Evolutionary conservation across 2,888 invertebrate genomes (phyloP).

Genomic region (Xestia sexstrigata): DNA sequence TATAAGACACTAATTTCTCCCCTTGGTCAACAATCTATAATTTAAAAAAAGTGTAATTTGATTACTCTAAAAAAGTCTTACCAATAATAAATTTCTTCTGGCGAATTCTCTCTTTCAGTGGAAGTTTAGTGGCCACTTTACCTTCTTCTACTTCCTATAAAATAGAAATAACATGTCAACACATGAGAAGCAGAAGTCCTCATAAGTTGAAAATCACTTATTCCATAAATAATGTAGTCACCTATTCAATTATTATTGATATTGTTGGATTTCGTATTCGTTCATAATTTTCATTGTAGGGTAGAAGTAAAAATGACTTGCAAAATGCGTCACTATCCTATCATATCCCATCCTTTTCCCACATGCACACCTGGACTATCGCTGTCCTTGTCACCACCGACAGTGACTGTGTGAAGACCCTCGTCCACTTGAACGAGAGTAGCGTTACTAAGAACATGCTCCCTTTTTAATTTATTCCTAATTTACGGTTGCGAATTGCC

Average conservation of each 20-base stretch:
- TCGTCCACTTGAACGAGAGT: too few relatives aligned
- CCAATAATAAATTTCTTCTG: constrained; percentile 93
- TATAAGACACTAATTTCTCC: neutral
- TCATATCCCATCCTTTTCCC: too few relatives aligned
- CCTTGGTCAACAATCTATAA: neutral
- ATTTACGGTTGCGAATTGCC: too few relatives aligned
- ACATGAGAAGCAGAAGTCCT: neutral
- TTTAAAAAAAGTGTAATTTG: neutral
- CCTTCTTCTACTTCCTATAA: constrained; percentile 89
- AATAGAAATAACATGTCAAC: constrained; percentile 25
- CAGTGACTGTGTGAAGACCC: too few relatives aligned
- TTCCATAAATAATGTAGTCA: neutral
- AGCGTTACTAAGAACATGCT: too few relatives aligned
- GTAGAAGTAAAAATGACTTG: too few relatives aligned
- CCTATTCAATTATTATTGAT: neutral
- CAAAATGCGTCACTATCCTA: too few relatives aligned
- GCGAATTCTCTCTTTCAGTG: constrained; percentile 91
- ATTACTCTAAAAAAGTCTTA: constrained; percentile 73
- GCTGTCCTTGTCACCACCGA: too few relatives aligned
- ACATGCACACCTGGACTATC: too few relatives aligned
- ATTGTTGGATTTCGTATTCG: too few relatives aligned
- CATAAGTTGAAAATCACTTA: neutral
- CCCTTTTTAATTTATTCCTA: too few relatives aligned
- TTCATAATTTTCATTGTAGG: too few relatives aligned
- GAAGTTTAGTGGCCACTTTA: constrained; percentile 88